A percentile compares a stretch with the other conserved stretches of the same genome.
These are phyloP conservation scores for Lota lota DNA, from an alignment of 2,113 vertebrate genomes.

Conservation along the genomic window DNA sequence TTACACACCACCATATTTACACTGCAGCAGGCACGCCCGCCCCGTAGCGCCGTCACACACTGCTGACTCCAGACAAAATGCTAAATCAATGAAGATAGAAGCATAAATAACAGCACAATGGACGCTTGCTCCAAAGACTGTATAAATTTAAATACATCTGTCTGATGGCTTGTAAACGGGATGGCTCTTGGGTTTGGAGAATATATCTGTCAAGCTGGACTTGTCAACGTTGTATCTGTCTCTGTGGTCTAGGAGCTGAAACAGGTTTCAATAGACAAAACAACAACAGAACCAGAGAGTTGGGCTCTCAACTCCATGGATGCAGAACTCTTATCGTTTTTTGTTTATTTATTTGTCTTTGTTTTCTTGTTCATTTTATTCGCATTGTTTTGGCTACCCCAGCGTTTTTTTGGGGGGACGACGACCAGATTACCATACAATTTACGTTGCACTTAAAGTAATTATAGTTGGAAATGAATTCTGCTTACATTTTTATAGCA, in stretches of 20 bases:
- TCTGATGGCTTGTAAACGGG: conserved; percentile 38
- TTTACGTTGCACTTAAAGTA: not conserved
- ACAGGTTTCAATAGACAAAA: not conserved
- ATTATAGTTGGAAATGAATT: too few relatives aligned
- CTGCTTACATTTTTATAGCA: conserved; percentile 27
- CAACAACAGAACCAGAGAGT: not conserved
- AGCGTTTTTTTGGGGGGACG: not conserved
- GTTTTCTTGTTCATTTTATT: not conserved
- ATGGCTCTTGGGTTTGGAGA: conserved; percentile 17
- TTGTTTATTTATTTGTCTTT: not conserved
- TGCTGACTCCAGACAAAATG: conserved; percentile 43
- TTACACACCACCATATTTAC: too few relatives aligned
- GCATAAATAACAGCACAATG: conserved; percentile 38
- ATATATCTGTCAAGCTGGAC: conserved; percentile 29
- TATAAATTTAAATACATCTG: conserved; percentile 38
- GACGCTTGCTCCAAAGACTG: conserved; percentile 24
- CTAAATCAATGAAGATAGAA: conserved; percentile 44
- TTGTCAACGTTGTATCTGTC: conserved; percentile 17
- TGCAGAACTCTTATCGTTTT: not conserved
- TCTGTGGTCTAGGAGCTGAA: not conserved
- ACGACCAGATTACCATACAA: not conserved
- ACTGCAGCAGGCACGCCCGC: not conserved
- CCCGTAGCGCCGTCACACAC: conserved; percentile 14
- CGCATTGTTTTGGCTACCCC: not conserved
- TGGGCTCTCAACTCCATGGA: not conserved